phyloP scores from a whole-genome alignment of 2,888 invertebrate species.

The Disparrhopalites patrizii region DNA sequence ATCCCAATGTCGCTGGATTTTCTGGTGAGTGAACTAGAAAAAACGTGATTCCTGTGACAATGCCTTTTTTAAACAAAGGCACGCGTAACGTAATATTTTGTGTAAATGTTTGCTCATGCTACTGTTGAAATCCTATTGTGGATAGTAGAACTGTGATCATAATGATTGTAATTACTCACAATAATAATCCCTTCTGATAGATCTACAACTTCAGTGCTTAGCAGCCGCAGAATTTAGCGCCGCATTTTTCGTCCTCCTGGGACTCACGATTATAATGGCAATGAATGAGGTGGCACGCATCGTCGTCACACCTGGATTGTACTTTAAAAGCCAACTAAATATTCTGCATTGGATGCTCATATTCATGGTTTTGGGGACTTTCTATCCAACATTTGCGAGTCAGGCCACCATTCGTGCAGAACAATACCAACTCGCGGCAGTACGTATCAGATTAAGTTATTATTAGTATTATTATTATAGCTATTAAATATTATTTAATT shows the following conservation, averaged over 20 bases:
- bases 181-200: too few relatives aligned
- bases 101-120: too few relatives aligned
- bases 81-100: too few relatives aligned
- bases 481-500: neutral
- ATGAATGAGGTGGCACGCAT: constrained; percentile 38
- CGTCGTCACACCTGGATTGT: constrained; percentile 37
- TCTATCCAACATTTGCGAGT: constrained; percentile 29
- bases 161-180: too few relatives aligned
- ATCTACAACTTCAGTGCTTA: constrained; percentile 3
- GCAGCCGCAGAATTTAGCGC: constrained; percentile 30
- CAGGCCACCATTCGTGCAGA: constrained; percentile 10
- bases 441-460: neutral
- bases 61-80: too few relatives aligned
- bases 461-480: neutral
- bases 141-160: too few relatives aligned
- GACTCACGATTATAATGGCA: constrained; percentile 33
- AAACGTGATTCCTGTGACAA: too few relatives aligned
- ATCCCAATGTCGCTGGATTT: too few relatives aligned
- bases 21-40: too few relatives aligned
- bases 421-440: constrained; percentile 28
- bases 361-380: constrained; percentile 33
- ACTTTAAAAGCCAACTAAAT: constrained; percentile 36
- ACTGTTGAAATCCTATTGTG: too few relatives aligned
- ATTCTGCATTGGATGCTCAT: constrained; percentile 40
- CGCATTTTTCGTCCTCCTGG: constrained; percentile 32